Base-by-base conservation (phyloP, 2,888 invertebrate species). In the Andrena haemorrhoa region DNA sequence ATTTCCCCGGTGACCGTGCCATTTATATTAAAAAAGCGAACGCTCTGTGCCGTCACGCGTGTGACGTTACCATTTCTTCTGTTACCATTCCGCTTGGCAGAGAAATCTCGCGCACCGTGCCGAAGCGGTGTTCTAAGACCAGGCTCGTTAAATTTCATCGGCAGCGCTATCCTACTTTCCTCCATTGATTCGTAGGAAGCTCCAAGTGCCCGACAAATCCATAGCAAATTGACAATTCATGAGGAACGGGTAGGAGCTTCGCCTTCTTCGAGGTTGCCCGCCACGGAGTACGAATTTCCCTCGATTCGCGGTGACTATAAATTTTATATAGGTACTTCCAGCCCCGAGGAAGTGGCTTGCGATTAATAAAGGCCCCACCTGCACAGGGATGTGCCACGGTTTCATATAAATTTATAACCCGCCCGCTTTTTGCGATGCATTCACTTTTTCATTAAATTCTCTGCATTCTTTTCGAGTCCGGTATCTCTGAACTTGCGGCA, bases 141-240 rank as follows among this genome's bases (percentile, higher is more conserved):
- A 7, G 20, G 10, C 12, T 58, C 58, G 47, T 47, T 74, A 4
- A 65, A 49, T 35, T n/a, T 20, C n/a, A 26, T 5, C 6, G 26
- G 23, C 51, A 26, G 41, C 33, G 41, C 33, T 75, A 75, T 41
- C 49, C 53, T 74, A 53, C 69, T 72, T 82, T 82, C 72, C 64
- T 49, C 23, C 58, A 71, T 72, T 35, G 47, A 71, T 29, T 70
- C 23, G 35, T 31, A 56, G 6, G 20, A 33, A 23, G 12, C 26
- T 47, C 1, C 5, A 2, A n/a, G 0, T 16, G 3, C 4, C 23
- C 10, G 7, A 23, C 7, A 26, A 71, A 76, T n/a, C 6, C 8
- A 26, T 56, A n/a, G 35, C 4, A 10, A 20, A 63, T 69, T 65
- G 20, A 26, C 41, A 35, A 41, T 66, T 56, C 35, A 47, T 4